Evolutionary conservation across 1,140 invertebrate species (phyloP), one percentile per base, ranked within the genome.

Genomic region (Probaryconus sp.): DNA sequence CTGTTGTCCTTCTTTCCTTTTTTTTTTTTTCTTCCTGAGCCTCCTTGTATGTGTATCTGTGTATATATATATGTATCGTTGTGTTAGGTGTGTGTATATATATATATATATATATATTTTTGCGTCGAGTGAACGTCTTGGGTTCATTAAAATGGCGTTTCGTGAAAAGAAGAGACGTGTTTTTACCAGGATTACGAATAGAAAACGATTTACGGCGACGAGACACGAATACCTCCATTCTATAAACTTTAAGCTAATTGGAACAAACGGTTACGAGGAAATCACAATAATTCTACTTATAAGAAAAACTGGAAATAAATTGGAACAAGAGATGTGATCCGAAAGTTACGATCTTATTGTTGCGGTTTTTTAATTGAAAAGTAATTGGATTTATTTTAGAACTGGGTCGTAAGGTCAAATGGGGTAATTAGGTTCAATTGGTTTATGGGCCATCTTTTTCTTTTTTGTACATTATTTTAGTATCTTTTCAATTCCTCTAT

Each of bases 141-240:
- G 48, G 17, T 56, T 71, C 58, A 71, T 71, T 64, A 71, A 64
- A 71, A 64, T 47, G 51, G 43, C 35, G 30, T 50, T 64, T 37
- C 37, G 13, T 37, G 68, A 69, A 60, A 60, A 69, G 55, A 60
- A 43, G 47, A 51, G 30, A 56, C 58, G n/a, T 2, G 48, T 63
- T 60, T 63, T 71, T 50, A 37, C 28, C 33, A 40, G 48, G 50
- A 71, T 63, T 56, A 50, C 56, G 30, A 71, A 56, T 63, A 20
- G 58, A 63, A 63, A 71, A 63, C 68, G 58, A 63, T 63, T 56
- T 63, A 56, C 68, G 42, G 14, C 45, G 20, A 63, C 48, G 42
- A 61, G 48, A 63, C 56, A 63, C 67, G 56, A 63, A 70, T 55
- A 50, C 50, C 33, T 48, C 47, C 30, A 35, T 64, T 58, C 20